phyloP scores from a whole-genome alignment of 2,888 invertebrate species.

The Platerodrilus igneus region DNA sequence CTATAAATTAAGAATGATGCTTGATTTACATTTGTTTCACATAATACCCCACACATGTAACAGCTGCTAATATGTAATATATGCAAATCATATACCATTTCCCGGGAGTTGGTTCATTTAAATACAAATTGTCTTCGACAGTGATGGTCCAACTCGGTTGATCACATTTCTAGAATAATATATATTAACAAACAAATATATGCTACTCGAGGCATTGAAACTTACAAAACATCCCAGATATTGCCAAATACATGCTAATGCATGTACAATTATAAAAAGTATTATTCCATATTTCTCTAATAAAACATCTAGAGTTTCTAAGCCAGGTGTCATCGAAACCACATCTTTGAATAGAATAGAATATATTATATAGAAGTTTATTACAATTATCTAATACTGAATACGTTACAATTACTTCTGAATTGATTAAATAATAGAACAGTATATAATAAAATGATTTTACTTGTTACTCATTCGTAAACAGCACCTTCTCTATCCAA shows the following conservation, averaged over 20 bases:
- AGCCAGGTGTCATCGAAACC: conserved; percentile 16
- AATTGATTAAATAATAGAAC: too few species aligned
- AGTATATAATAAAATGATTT: too few species aligned
- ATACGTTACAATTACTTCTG: too few species aligned
- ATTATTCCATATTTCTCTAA: conserved; percentile 19
- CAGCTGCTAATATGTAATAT: conserved; percentile 8
- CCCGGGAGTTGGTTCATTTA: background rate
- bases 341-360: conserved; percentile 14
- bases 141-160: conserved; percentile 8
- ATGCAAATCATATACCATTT: conserved; percentile 11
- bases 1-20: conserved; percentile 6
- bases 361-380: too few species aligned
- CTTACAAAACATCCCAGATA: conserved; percentile 17
- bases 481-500: too few species aligned
- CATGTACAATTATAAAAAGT: conserved; percentile 20
- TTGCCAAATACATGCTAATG: conserved; percentile 20
- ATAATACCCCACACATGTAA: conserved; percentile 14
- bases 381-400: too few species aligned
- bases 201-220: too few species aligned
- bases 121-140: conserved; percentile 2
- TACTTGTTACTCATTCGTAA: too few species aligned
- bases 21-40: background rate
- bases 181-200: too few species aligned
- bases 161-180: background rate
- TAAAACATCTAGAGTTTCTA: conserved; percentile 13